Conservation (phyloP, 2,113 vertebrate species). For the Phocoena phocoena region DNA sequence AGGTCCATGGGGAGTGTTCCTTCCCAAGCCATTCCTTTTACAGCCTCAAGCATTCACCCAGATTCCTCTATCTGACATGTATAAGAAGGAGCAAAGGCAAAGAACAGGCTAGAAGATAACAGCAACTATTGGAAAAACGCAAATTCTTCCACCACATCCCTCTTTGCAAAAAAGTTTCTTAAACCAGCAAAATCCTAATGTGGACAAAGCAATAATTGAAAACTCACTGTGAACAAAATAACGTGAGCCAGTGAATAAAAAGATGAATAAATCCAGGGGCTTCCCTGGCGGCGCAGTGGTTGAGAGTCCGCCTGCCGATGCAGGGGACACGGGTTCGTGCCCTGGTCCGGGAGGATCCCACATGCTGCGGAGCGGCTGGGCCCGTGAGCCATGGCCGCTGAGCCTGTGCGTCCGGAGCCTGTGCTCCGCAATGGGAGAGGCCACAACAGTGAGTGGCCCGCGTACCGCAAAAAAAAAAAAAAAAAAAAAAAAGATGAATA, state of each 20-base stretch:
- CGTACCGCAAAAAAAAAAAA: background rate
- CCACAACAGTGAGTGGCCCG: too few relatives aligned
- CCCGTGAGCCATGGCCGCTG: too few relatives aligned
- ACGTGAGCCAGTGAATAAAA: background rate
- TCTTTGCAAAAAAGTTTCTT: slow-evolving; percentile 12
- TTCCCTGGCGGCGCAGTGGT: too few relatives aligned
- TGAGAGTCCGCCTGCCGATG: too few relatives aligned
- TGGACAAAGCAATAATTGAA: background rate
- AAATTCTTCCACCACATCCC: background rate
- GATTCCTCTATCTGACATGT: background rate
- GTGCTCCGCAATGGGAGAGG: too few relatives aligned
- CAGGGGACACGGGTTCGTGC: too few relatives aligned
- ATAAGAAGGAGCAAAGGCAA: background rate
- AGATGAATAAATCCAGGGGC: background rate
- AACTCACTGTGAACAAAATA: background rate
- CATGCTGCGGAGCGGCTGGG: too few relatives aligned
- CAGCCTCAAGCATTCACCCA: background rate
- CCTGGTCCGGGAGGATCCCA: too few relatives aligned
- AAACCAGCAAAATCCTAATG: background rate
- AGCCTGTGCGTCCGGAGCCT: too few relatives aligned
- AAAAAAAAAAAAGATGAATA: background rate
- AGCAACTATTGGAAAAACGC: background rate
- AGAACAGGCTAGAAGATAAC: background rate
- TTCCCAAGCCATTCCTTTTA: background rate
- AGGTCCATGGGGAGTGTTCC: background rate